Evolutionary conservation across 2,113 vertebrate species (phyloP).

Genomic region (human): DNA sequence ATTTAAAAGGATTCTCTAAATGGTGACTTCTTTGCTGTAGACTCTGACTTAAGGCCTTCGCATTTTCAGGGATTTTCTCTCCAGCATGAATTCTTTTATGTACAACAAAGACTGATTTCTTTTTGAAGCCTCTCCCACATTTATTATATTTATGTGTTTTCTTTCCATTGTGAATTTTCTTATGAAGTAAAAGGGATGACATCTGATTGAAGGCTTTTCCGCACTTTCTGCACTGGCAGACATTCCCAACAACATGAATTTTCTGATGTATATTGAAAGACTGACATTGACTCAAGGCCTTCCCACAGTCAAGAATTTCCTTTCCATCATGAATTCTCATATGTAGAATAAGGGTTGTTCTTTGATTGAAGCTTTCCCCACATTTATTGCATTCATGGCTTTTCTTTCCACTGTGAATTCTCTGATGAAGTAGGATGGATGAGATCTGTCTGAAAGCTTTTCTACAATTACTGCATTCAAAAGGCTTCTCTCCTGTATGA

Average conservation of each 20-base stretch:
- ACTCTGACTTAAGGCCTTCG: neutral
- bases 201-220: slow-evolving; percentile 19
- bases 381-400: slow-evolving; percentile 37
- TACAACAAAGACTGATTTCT: neutral
- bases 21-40: neutral
- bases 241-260: neutral
- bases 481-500: slow-evolving; percentile 57
- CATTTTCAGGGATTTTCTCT: neutral
- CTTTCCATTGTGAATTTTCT: slow-evolving; percentile 12
- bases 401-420: neutral
- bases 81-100: neutral
- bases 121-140: slow-evolving; percentile 14
- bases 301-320: neutral
- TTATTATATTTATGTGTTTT: neutral
- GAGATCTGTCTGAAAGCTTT: slow-evolving; percentile 61
- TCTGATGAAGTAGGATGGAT: slow-evolving; percentile 70
- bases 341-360: neutral
- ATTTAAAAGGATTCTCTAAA: slow-evolving; percentile 58
- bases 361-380: slow-evolving; percentile 45
- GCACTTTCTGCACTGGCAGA: slow-evolving; percentile 25
- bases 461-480: slow-evolving; percentile 50
- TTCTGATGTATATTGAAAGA: neutral
- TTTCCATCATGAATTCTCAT: neutral
- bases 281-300: neutral
- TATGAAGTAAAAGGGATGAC: slow-evolving; percentile 53